Evolutionary conservation across 2,797 vertebrate genomes (phyloP).

Genomic region (Furcifer pardalis): DNA sequence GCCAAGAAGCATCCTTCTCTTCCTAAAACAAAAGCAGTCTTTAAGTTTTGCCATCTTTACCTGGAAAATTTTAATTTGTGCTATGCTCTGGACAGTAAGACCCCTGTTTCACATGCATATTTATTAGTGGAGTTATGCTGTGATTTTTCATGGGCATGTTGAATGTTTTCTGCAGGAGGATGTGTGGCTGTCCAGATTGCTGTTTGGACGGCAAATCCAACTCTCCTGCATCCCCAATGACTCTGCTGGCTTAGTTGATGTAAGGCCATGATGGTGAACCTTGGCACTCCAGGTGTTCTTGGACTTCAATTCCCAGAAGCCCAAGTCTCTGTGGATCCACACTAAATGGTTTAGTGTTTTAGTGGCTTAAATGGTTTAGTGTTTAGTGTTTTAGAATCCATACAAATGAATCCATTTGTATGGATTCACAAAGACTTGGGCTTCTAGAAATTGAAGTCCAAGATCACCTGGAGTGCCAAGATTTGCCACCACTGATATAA

Average conservation of each 20-base stretch:
- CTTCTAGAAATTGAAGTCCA: too few species aligned
- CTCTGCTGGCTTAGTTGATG: not conserved
- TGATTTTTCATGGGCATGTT: not conserved
- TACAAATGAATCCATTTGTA: too few species aligned
- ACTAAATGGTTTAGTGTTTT: too few species aligned
- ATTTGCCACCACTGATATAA: too few species aligned
- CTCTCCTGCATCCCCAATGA: not conserved
- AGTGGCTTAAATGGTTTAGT: too few species aligned
- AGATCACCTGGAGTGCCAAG: too few species aligned
- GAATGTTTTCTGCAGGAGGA: not conserved
- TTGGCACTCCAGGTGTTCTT: too few species aligned
- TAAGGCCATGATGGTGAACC: too few species aligned
- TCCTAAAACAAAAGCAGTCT: not conserved
- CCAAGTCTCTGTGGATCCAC: too few species aligned
- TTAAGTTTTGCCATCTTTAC: not conserved
- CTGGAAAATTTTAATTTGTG: not conserved
- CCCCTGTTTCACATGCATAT: not conserved
- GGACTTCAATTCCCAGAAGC: too few species aligned
- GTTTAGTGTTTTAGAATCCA: too few species aligned
- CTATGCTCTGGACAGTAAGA: not conserved
- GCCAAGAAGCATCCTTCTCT: slow-evolving; percentile 5
- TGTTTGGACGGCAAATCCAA: not conserved
- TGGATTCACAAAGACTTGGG: too few species aligned
- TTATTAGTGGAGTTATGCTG: not conserved
- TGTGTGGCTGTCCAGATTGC: not conserved